Evolutionary conservation across 2,113 vertebrate species (phyloP).

Genomic region (Nothoprocta perdicaria): DNA sequence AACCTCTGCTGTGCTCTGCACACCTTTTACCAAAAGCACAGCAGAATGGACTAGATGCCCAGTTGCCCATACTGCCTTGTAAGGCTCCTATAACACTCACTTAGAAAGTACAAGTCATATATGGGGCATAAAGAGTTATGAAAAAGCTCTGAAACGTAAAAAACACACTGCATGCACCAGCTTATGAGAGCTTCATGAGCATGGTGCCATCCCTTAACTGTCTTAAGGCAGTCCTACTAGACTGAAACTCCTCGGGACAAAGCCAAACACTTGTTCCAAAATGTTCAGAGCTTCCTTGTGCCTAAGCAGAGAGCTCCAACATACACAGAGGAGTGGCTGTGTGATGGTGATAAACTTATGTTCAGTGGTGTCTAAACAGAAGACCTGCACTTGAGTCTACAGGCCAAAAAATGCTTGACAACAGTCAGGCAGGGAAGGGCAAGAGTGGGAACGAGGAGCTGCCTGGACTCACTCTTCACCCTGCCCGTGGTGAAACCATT

Average conservation of each 20-base stretch:
- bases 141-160: background rate
- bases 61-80: fast-evolving
- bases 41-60: background rate
- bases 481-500: background rate
- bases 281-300: background rate
- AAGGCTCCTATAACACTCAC: background rate
- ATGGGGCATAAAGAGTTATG: background rate
- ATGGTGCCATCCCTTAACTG: background rate
- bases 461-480: background rate
- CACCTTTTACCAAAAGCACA: fast-evolving
- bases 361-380: background rate
- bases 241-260: background rate
- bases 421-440: background rate
- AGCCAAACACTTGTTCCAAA: background rate
- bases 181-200: background rate
- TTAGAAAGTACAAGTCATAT: background rate
- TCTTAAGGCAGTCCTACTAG: background rate
- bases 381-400: background rate
- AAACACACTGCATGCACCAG: background rate
- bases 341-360: background rate
- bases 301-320: background rate
- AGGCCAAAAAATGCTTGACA: background rate
- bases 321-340: background rate
- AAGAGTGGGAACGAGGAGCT: background rate
- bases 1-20: fast-evolving